Evolutionary conservation across 2,113 vertebrate species (phyloP).

Genomic region (Sceloporus tristichus): DNA sequence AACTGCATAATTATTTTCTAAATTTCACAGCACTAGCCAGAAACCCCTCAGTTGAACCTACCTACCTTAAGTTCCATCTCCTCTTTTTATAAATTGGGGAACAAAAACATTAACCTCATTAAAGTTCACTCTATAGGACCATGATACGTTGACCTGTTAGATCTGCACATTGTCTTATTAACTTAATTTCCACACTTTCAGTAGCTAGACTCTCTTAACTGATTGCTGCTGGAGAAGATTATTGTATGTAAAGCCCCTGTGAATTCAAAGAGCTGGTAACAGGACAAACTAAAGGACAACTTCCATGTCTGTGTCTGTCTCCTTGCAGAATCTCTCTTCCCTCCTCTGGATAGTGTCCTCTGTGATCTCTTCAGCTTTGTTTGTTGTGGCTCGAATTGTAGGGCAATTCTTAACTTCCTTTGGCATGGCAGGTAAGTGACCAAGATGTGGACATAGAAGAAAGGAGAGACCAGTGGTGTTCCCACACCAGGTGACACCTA

Average conservation of each 20-base stretch:
- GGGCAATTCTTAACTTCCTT: slow-evolving; percentile 65
- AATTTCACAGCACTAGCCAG: neutral
- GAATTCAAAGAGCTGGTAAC: neutral
- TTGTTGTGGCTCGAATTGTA: slow-evolving; percentile 53
- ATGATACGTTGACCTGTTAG: neutral
- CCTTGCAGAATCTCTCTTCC: slow-evolving; percentile 52
- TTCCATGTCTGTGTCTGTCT: neutral
- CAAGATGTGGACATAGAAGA: neutral
- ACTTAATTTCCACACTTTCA: neutral
- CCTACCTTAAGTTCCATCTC: neutral
- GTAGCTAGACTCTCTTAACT: neutral
- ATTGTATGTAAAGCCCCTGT: fast-evolving
- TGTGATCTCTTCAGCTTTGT: slow-evolving; percentile 65
- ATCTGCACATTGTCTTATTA: neutral
- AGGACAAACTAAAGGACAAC: fast-evolving
- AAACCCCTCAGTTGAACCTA: neutral
- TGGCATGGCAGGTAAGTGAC: slow-evolving; percentile 67
- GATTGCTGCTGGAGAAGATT: neutral
- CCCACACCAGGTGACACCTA: too few relatives aligned
- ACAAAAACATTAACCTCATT: neutral
- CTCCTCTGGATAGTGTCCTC: slow-evolving; percentile 66
- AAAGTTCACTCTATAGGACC: neutral
- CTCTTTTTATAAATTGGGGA: neutral
- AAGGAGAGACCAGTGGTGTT: neutral
- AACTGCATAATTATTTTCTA: neutral